phyloP scores from a whole-genome alignment of 2,113 vertebrate species.

The Amia ocellicauda region DNA sequence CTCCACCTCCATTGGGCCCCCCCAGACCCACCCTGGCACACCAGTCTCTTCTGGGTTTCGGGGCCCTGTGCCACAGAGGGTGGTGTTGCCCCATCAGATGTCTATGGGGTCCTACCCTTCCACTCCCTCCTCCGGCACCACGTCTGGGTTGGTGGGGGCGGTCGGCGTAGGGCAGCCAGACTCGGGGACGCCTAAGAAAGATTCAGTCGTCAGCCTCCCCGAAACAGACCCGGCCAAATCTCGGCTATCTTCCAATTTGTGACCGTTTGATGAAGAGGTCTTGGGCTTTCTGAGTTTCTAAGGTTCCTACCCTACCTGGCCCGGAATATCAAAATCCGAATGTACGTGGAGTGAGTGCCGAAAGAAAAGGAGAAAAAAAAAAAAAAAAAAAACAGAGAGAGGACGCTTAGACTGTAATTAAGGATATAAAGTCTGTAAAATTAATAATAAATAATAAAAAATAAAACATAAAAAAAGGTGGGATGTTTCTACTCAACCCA shows the following conservation, averaged over 20 bases:
- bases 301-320: conserved; percentile 15
- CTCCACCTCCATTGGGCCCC: conserved; percentile 67
- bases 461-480: conserved; percentile 28
- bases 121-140: conserved; percentile 39
- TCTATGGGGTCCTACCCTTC: conserved; percentile 61
- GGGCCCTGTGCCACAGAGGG: conserved; percentile 55
- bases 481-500: conserved; percentile 56
- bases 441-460: conserved; percentile 27
- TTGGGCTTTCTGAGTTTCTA: conserved; percentile 13
- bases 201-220: conserved; percentile 72
- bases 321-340: conserved; percentile 50
- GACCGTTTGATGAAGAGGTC: conserved; percentile 52
- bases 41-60: conserved; percentile 47
- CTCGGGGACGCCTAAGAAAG: conserved; percentile 66
- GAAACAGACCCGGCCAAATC: conserved; percentile 83
- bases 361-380: conserved; percentile 17
- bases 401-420: conserved; percentile 37
- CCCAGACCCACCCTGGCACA: conserved; percentile 44
- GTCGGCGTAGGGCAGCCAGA: conserved; percentile 60
- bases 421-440: conserved; percentile 41
- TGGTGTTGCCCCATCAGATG: conserved; percentile 71
- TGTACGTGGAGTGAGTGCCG: conserved; percentile 49
- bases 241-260: conserved; percentile 94
- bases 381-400: conserved; percentile 15
- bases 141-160: conserved; percentile 33